A percentile compares a stretch with the other conserved stretches of the same genome.
Evolutionary conservation across 2,797 vertebrate genomes (phyloP).

Genomic region (Propithecus perrieri): DNA sequence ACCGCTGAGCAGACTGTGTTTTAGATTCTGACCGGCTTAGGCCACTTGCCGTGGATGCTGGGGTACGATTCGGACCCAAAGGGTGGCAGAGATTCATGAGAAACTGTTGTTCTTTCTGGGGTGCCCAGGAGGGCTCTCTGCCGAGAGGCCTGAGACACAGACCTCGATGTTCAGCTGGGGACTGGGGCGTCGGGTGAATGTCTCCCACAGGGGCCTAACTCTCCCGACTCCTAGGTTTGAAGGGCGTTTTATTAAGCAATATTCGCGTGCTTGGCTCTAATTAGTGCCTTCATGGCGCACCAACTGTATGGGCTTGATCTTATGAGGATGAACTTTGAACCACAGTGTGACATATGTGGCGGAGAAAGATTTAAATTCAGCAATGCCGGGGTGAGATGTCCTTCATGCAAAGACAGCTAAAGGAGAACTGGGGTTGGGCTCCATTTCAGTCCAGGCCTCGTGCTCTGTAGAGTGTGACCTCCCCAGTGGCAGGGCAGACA

Average conservation of each 20-base stretch:
- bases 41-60: not conserved
- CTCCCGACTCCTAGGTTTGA: constrained; percentile 47
- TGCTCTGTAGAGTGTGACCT: too few species aligned
- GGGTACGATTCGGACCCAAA: not conserved
- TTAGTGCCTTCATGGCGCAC: constrained; percentile 66
- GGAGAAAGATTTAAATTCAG: constrained; percentile 58
- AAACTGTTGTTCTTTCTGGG: not conserved
- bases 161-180: not conserved
- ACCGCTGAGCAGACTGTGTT: not conserved
- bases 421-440: not conserved
- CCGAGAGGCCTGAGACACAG: too few species aligned
- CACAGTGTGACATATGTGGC: not conserved
- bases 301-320: constrained; percentile 70
- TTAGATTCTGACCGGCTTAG: not conserved
- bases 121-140: not conserved
- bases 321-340: constrained; percentile 73
- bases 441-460: fast-evolving
- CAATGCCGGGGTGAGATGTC: not conserved
- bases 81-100: not conserved
- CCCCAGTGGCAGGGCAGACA: fast-evolving
- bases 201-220: constrained; percentile 54
- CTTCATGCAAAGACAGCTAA: not conserved
- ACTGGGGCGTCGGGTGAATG: not conserved
- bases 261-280: constrained; percentile 67
- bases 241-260: constrained; percentile 62